phyloP scores from a whole-genome alignment of 2,113 vertebrate genomes.

The Brevimyrus niger region DNA sequence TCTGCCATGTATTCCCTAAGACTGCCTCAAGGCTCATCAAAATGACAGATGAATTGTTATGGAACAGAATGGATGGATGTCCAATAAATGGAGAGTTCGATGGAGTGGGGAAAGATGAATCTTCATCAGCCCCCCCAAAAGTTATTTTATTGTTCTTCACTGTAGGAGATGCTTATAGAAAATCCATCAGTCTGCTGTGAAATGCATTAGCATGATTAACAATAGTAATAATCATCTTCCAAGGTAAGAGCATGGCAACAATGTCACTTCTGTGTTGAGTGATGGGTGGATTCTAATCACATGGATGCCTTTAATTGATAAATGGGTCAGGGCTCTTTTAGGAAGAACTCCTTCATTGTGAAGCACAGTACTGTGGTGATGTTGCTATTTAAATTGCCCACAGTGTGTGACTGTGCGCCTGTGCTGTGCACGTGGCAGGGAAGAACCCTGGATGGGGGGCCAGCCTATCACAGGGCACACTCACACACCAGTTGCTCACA shows the following conservation, averaged over 20 bases:
- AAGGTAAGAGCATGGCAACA: not conserved
- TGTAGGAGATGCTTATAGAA: not conserved
- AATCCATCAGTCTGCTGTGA: not conserved
- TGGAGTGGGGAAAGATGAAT: not conserved
- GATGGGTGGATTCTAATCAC: not conserved
- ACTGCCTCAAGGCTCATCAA: not conserved
- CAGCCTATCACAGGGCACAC: too few relatives aligned
- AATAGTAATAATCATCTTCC: not conserved
- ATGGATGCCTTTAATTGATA: not conserved
- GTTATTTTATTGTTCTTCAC: not conserved
- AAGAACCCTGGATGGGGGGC: too few relatives aligned
- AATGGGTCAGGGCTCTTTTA: not conserved
- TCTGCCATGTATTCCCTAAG: too few relatives aligned
- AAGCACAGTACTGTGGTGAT: conserved; percentile 20
- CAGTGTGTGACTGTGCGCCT: not conserved
- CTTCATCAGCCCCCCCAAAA: not conserved
- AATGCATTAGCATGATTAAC: not conserved
- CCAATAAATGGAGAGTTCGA: not conserved
- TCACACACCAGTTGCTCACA: too few relatives aligned
- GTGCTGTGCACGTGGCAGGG: too few relatives aligned
- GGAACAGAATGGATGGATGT: not conserved
- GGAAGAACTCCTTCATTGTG: conserved; percentile 15
- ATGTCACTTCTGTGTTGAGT: not conserved
- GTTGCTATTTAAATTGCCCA: conserved; percentile 8
- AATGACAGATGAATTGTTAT: not conserved